A percentile compares a stretch with the other conserved stretches of the same genome.
Evolutionary conservation across 1,140 invertebrate genomes (phyloP).

Genomic region (Matsumurasca onukii): DNA sequence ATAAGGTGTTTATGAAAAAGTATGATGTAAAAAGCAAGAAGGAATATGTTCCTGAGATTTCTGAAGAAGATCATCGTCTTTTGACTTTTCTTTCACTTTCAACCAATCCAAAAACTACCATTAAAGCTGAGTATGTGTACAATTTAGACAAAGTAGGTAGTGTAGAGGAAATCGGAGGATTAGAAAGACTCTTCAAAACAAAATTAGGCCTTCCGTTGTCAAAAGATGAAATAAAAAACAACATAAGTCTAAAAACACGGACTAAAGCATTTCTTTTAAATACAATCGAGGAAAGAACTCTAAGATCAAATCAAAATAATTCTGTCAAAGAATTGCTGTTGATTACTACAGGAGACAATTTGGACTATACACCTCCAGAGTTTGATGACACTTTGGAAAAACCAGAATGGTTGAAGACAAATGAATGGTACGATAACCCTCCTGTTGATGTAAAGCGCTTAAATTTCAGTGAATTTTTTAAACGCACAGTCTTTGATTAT

Average conservation of each 20-base stretch:
- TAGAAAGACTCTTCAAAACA: neutral
- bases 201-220: neutral
- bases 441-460: neutral
- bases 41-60: neutral
- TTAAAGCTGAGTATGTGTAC: no score
- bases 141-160: no score
- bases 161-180: no score
- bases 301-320: no score
- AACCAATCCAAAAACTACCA: no score
- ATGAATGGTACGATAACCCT: neutral
- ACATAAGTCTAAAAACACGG: neutral
- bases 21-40: neutral
- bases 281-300: no score
- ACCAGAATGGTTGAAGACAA: no score
- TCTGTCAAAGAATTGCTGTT: no score
- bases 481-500: slow-evolving; percentile 19
- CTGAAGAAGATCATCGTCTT: neutral
- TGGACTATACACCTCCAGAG: neutral
- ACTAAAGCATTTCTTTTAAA: no score
- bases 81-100: no score
- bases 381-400: neutral
- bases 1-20: neutral
- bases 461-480: slow-evolving; percentile 12
- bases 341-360: no score
- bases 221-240: neutral